Percentiles rank a stretch among this genome's conserved stretches.
Conservation (phyloP, 1,140 invertebrate genomes). For the Diplogasteroides magnus region DNA sequence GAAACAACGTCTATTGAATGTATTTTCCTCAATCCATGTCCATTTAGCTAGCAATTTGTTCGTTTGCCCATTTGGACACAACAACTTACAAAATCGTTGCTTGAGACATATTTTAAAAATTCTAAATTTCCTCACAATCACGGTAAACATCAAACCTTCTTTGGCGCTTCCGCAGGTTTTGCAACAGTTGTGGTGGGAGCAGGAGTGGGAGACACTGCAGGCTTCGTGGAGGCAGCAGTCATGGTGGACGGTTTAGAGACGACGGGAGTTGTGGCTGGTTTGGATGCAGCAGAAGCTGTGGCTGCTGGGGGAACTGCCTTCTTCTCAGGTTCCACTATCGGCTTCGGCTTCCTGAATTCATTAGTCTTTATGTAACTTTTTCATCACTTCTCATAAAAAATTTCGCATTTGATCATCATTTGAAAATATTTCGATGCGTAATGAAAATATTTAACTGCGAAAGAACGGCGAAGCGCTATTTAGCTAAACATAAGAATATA, state of each 20-base stretch:
- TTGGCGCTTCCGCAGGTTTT: too few relatives aligned
- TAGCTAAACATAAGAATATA: too few relatives aligned
- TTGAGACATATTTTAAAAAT: constrained; percentile 8
- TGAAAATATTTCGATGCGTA: too few relatives aligned
- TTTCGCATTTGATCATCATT: too few relatives aligned
- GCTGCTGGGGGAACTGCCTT: not conserved
- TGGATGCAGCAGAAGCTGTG: not conserved
- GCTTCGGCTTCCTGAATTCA: constrained; percentile 6
- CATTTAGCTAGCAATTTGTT: constrained; percentile 4
- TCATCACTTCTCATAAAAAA: too few relatives aligned
- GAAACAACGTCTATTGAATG: not conserved
- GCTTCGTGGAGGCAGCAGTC: too few relatives aligned
- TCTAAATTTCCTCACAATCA: constrained; percentile 8
- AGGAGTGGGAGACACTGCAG: too few relatives aligned
- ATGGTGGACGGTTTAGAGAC: too few relatives aligned
- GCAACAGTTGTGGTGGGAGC: too few relatives aligned
- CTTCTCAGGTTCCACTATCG: constrained; percentile 7
- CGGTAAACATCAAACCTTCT: not conserved
- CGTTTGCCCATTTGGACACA: constrained; percentile 16
- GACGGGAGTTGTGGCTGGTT: not conserved
- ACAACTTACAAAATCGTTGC: constrained; percentile 28
- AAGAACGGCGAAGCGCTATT: too few relatives aligned
- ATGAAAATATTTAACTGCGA: too few relatives aligned
- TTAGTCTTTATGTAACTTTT: constrained; percentile 1
- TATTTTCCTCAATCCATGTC: not conserved